Base-by-base conservation (phyloP, 30 jellyfish, hydroid and myxozoan genomes). In the Pseudorhiza aurosa region DNA sequence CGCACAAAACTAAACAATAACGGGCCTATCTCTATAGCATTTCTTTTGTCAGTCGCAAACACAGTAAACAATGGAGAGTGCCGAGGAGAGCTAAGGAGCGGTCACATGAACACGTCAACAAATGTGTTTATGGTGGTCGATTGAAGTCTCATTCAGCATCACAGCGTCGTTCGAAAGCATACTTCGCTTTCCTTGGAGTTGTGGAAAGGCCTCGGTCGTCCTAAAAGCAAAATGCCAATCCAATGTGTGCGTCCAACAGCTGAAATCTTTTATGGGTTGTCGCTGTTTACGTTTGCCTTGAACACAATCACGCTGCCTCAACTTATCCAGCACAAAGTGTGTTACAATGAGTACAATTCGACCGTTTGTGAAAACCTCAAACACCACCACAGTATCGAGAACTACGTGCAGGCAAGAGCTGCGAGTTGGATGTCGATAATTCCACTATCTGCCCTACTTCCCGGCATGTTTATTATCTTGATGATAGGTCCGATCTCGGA, bases 401-500 rank as follows among this genome's bases (percentile, higher is more conserved):
- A 82, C 40, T 45, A 45, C 2, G 75, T 82, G 15, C 95, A 69
- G 32, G 82, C 58, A 6, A 26, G 18, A 6, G 71, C 95, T 4
- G 95, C 95, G 19, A 44, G 47, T 18, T 82, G 95, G 95, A 68
- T 69, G 86, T 59, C 87, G 5, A 43, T 82, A 4, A n/a, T 82
- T 12, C 82, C 82, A 0, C 73, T 82, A 4, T 67, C 87, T 22
- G 87, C 95, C 33, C 82, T 70, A 22, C 74, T 70, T 40, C 87
- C 87, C 24, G 84, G 75, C 35, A 21, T 70, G 14, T 53, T 82
- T 19, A 59, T 39, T 30, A 39, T 82, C n/a, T 56, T 82, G 21
- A 57, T 82, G 60, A 70, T 82, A 11, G 95, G 95, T 0, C 95
- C 95, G 24, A 19, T 82, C 18, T 82, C 95, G 1, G 95, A 82